Conservation (phyloP, 2,113 vertebrate species). For the Xenopus borealis region DNA sequence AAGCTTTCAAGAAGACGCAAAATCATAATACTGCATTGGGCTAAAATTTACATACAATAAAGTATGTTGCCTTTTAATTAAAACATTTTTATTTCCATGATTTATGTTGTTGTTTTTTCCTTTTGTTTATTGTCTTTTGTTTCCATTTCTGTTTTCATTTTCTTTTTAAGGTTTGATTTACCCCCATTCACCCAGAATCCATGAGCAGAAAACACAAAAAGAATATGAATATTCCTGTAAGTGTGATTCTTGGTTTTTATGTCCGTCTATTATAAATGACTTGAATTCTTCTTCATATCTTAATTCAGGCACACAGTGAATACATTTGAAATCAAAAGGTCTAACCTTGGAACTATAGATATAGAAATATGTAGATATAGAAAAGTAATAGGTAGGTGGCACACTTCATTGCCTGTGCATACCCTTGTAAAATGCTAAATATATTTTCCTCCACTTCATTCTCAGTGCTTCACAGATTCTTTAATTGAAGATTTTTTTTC, state of each 20-base stretch:
- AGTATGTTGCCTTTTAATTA: slow-evolving; percentile 58
- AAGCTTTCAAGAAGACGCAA: slow-evolving; percentile 72
- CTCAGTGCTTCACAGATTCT: no score
- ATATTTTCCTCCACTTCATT: no score
- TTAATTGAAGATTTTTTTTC: no score
- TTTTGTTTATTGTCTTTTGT: slow-evolving; percentile 72
- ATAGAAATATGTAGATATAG: no score
- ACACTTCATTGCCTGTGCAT: no score
- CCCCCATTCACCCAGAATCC: slow-evolving; percentile 80
- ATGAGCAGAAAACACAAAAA: slow-evolving; percentile 86
- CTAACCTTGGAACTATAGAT: slow-evolving; percentile 35
- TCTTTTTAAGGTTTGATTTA: slow-evolving; percentile 93
- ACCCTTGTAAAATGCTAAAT: no score
- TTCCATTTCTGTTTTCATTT: slow-evolving; percentile 73
- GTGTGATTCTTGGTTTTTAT: slow-evolving; percentile 75
- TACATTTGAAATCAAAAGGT: slow-evolving; percentile 42
- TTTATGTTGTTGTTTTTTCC: slow-evolving; percentile 61
- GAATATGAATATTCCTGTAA: slow-evolving; percentile 97
- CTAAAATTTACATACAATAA: slow-evolving; percentile 63
- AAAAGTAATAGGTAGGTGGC: no score
- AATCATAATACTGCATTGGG: slow-evolving; percentile 58
- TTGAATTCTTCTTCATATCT: slow-evolving; percentile 52
- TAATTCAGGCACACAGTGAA: slow-evolving; percentile 40
- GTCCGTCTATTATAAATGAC: slow-evolving; percentile 58
- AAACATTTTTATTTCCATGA: slow-evolving; percentile 65